These are phyloP conservation scores for Drosophila putrida DNA, from an alignment of 2,888 invertebrate species.

Conservation along the genomic window DNA sequence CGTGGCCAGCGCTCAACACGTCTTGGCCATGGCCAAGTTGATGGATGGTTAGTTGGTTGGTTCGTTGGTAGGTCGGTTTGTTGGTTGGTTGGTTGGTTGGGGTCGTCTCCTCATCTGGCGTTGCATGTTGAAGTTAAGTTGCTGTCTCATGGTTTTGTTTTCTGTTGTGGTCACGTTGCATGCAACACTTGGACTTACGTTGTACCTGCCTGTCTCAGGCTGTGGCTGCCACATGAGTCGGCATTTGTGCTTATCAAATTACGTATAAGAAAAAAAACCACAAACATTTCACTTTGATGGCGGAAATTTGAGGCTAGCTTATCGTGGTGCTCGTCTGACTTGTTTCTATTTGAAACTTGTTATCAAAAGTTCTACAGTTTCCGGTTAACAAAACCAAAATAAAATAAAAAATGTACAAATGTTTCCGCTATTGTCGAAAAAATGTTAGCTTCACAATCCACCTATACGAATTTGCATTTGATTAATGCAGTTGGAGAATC, in stretches of 20 bases:
- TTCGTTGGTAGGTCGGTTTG: slow-evolving; percentile 18
- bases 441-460: background rate
- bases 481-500: slow-evolving; percentile 12
- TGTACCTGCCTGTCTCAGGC: slow-evolving; percentile 48
- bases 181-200: slow-evolving; percentile 47
- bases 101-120: slow-evolving; percentile 38
- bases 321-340: slow-evolving; percentile 3
- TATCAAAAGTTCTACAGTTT: slow-evolving; percentile 58
- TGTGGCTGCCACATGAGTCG: slow-evolving; percentile 57
- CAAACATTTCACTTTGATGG: slow-evolving; percentile 58
- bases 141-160: slow-evolving; percentile 55
- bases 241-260: slow-evolving; percentile 59
- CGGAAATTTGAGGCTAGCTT: slow-evolving; percentile 44
- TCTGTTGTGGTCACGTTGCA: slow-evolving; percentile 58
- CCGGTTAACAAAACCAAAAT: slow-evolving; percentile 36
- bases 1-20: slow-evolving; percentile 65
- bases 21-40: slow-evolving; percentile 58
- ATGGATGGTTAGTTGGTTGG: slow-evolving; percentile 51
- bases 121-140: slow-evolving; percentile 54
- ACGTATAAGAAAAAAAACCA: slow-evolving; percentile 42
- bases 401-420: slow-evolving; percentile 16
- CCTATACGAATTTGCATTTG: slow-evolving; percentile 41
- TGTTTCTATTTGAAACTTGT: slow-evolving; percentile 41
- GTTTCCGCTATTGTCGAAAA: slow-evolving; percentile 33
- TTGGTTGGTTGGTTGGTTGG: slow-evolving; percentile 17